These are phyloP conservation scores for Zeus faber DNA, from an alignment of 2,113 vertebrate species.

Conservation along the genomic window DNA sequence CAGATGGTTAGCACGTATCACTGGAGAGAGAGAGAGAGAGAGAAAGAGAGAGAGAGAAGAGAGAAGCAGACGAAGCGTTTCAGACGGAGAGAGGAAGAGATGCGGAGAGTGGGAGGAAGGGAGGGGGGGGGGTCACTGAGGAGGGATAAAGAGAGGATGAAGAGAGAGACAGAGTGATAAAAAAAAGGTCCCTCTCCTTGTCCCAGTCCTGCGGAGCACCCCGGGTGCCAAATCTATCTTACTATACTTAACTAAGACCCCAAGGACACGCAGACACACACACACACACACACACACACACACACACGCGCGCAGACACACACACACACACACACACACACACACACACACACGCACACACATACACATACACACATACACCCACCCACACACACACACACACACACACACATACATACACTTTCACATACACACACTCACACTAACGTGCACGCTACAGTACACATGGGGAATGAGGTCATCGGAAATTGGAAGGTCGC, in stretches of 20 bases:
- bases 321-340: slow-evolving; percentile 8
- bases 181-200: slow-evolving; percentile 18
- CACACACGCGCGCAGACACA: slow-evolving; percentile 1
- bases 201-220: slow-evolving; percentile 41
- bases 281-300: slow-evolving; percentile 1
- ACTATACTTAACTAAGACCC: slow-evolving; percentile 59
- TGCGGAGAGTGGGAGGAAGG: not conserved
- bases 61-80: not conserved
- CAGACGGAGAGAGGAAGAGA: slow-evolving; percentile 13
- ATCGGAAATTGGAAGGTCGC: slow-evolving; percentile 17
- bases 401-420: slow-evolving; percentile 3
- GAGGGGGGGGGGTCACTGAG: not conserved
- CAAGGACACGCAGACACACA: not conserved
- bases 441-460: not conserved
- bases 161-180: slow-evolving; percentile 7
- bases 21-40: not conserved
- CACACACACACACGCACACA: slow-evolving; percentile 1
- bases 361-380: not conserved
- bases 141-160: not conserved
- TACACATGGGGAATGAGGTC: slow-evolving; percentile 25
- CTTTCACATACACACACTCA: slow-evolving; percentile 1
- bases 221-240: slow-evolving; percentile 61
- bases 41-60: not conserved
- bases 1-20: too few species aligned
- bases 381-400: slow-evolving; percentile 14